Base-by-base conservation (phyloP, 2,888 invertebrate genomes). In the Spatulosminthurus flaviceps region DNA sequence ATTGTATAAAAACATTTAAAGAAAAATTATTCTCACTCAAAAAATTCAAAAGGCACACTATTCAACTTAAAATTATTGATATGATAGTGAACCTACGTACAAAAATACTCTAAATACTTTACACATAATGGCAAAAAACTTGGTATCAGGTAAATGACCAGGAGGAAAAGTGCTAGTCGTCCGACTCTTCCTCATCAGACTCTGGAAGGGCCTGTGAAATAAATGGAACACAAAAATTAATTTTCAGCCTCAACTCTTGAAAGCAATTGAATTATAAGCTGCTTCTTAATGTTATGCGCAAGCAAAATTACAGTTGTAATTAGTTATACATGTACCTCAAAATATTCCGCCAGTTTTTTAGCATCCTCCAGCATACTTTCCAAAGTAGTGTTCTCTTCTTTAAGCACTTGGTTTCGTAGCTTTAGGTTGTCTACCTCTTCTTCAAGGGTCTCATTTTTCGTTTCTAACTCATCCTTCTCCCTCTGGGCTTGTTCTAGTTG, bases 281-380 rank as follows among this genome's bases (percentile, higher is more conserved):
- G 34, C 34, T 34, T 34, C 34, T 34, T 4, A 34, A 34, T n/a
- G n/a, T n/a, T n/a, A n/a, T n/a, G n/a, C n/a, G n/a, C 5, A n/a
- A 51, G 1, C 16, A 51, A 51, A 51, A 51, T 7, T 34, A 51
- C 51, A 51, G 51, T 41, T 41, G 13, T 41, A n/a, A 16, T 19
- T 16, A 19, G n/a, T 51, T 2, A 51, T 19, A 41, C 13, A 41
- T 61, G 7, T 74, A 75, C 75, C 41, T 75, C n/a, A 34, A 75
- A n/a, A 41, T 60, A 66, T 19, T 64, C 66, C n/a, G 75, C 75
- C 34, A 75, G 60, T 42, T 42, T 19, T 24, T 66, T 75, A 21
- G 75, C 64, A 24, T 75, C 66, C 28, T 75, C 24, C 19, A 75
- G 24, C 64, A 75, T 75, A 5, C 21, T 22, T 19, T 75, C 75